phyloP scores from a whole-genome alignment of 2,888 invertebrate genomes.

The Lithodes maja region DNA sequence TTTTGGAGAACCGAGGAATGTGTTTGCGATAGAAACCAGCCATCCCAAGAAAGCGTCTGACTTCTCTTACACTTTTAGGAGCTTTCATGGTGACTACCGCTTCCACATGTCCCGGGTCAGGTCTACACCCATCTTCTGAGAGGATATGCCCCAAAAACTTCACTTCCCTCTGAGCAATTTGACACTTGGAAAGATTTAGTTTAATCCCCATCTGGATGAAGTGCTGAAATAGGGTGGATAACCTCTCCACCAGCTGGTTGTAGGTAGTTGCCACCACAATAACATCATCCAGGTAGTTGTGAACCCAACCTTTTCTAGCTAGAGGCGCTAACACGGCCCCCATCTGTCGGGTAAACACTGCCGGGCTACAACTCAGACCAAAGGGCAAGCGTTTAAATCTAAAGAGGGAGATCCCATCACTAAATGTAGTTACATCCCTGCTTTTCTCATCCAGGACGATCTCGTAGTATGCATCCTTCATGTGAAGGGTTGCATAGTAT shows the following conservation, averaged over 20 bases:
- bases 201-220: neutral
- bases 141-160: neutral
- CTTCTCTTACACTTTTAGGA: neutral
- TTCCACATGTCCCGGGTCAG: neutral
- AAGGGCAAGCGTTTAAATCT: conserved; percentile 15
- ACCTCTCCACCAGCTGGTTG: neutral
- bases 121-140: neutral
- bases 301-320: neutral
- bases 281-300: conserved; percentile 5
- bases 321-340: neutral
- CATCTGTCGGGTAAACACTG: neutral
- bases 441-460: conserved; percentile 23
- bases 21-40: neutral
- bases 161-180: neutral
- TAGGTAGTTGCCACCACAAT: neutral
- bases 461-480: conserved; percentile 37
- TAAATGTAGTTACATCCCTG: conserved; percentile 32
- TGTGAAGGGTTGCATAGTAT: conserved; percentile 31
- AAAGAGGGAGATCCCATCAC: conserved; percentile 31
- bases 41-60: neutral
- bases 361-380: neutral
- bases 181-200: neutral
- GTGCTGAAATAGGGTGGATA: neutral
- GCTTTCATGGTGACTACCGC: neutral
- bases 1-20: neutral